These are phyloP conservation scores for Periplaneta americana DNA, from an alignment of 1,140 invertebrate species.

Conservation along the genomic window DNA sequence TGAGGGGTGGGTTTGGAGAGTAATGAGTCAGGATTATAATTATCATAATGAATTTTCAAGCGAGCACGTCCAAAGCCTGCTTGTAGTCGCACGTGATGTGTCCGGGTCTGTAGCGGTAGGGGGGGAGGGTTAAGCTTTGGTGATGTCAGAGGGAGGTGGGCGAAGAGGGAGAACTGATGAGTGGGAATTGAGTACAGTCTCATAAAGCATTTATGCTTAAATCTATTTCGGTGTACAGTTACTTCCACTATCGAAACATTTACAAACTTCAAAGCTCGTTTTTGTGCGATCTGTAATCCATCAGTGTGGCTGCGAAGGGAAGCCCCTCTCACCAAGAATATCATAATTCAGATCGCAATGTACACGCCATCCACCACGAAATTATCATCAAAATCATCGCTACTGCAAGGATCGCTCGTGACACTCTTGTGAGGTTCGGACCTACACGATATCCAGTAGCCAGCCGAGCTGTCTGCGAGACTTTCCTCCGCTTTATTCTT, in stretches of 20 bases:
- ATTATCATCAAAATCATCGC: too few relatives aligned
- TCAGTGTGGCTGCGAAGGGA: neutral
- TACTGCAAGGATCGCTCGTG: too few relatives aligned
- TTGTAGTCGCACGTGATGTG: neutral
- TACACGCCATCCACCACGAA: too few relatives aligned
- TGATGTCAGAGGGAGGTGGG: neutral
- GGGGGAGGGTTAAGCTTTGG: neutral
- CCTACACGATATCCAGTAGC: too few relatives aligned
- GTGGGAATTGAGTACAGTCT: neutral
- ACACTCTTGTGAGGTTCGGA: too few relatives aligned
- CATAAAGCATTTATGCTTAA: neutral
- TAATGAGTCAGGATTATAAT: conserved; percentile 20
- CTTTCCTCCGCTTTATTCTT: too few relatives aligned
- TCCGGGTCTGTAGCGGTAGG: neutral
- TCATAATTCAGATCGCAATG: too few relatives aligned
- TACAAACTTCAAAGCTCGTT: neutral
- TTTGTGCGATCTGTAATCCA: neutral
- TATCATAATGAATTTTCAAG: conserved; percentile 19
- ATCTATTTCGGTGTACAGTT: neutral
- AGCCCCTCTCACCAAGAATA: too few relatives aligned
- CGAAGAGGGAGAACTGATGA: neutral
- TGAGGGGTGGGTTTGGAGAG: neutral
- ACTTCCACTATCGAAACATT: neutral
- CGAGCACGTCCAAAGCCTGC: neutral
- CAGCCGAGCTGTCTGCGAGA: too few relatives aligned